Evolutionary conservation across 1,140 invertebrate species (phyloP), one percentile per base, ranked within the genome.

Genomic region (Drosophila kohkoa): DNA sequence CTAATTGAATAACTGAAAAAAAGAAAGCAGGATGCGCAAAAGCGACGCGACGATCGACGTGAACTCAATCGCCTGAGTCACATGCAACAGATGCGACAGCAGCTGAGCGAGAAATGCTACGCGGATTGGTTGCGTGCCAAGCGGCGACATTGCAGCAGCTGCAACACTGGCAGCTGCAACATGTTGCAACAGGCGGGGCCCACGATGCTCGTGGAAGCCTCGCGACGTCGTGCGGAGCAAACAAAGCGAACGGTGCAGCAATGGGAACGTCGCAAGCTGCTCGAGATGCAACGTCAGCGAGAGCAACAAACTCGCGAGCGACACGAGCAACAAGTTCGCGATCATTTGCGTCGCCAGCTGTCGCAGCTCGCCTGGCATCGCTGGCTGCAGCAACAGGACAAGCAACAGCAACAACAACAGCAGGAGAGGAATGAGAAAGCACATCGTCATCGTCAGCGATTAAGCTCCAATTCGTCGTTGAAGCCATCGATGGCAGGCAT

Each of bases 351-450:
- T 5, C 45, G 25, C 0, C 45, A 57, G 20, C 62, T 72, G 5
- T 51, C 73, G 7, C 20, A 72, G 38, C 30, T 72, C 0, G 73
- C 77, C 7, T 79, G 68, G 62, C 49, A 79, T 15, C 77, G 77
- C 8, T 79, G 77, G 77, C 30, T 79, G 20, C 16, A 30, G 54
- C 32, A 58, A 10, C 52, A 30, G 15, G 11, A 25, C 1, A 35
- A 43, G 1, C 5, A 28, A 5, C 49, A 5, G 11, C 16, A 32
- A 32, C 30, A n/a, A 41, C 55, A 28, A 2, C 6, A 13, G 5
- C 11, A 7, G 6, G 13, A n/a, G 20, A 11, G 25, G 11, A 25
- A 16, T 38, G 28, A 11, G 16, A 3, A 5, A 0, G 13, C 2
- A 13, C 38, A 11, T 5, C 30, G 30, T 32, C 38, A 11, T 5